These are phyloP conservation scores for Actinopyga echinites DNA, from an alignment of 53 echinoderm and acorn worm species.

Conservation along the genomic window DNA sequence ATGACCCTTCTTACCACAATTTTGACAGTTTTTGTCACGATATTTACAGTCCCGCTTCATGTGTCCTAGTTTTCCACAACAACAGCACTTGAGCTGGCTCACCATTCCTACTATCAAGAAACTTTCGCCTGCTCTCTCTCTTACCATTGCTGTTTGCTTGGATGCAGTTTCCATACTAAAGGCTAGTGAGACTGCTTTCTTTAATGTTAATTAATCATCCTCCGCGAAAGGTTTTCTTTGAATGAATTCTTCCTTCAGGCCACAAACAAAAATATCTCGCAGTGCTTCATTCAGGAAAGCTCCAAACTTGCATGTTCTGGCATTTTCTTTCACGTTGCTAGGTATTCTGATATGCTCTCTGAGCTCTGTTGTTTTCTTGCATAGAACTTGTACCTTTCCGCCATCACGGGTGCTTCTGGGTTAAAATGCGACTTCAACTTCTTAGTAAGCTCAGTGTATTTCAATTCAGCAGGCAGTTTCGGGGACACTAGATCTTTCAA, in stretches of 20 bases:
- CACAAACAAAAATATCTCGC: background rate
- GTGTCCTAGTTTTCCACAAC: conserved; percentile 1
- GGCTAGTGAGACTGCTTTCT: background rate
- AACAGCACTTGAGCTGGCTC: background rate
- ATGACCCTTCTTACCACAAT: background rate
- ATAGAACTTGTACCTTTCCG: conserved; percentile 25
- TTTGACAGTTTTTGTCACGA: background rate
- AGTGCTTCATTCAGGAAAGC: background rate
- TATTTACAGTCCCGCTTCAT: conserved; percentile 5
- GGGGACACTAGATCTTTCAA: conserved; percentile 1
- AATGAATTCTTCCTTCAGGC: background rate
- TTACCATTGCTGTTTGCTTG: background rate
- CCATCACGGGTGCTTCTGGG: conserved; percentile 4
- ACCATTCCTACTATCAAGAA: background rate
- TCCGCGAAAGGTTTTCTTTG: background rate
- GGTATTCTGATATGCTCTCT: background rate
- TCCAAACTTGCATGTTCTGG: conserved; percentile 14
- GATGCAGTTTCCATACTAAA: background rate
- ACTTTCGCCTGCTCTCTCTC: background rate
- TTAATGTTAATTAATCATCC: background rate
- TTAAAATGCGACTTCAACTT: background rate
- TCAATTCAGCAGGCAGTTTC: background rate
- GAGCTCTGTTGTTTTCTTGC: background rate
- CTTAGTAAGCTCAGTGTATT: background rate
- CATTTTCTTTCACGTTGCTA: too few species aligned